These are phyloP conservation scores for Alviniconcha strummeri DNA, from an alignment of 2,888 invertebrate genomes.

Conservation along the genomic window DNA sequence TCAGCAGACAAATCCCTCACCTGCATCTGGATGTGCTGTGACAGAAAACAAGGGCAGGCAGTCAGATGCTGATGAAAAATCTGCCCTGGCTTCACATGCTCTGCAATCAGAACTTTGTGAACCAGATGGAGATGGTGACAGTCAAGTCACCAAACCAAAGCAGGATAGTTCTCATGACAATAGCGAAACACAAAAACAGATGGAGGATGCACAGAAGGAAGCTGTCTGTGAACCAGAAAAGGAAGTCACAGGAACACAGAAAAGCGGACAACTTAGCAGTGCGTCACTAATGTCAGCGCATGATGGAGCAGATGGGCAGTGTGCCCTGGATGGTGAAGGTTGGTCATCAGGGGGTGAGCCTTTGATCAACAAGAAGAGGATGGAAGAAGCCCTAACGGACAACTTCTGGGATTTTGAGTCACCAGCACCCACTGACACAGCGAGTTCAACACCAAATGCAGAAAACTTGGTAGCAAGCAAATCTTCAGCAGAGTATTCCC, in stretches of 20 bases:
- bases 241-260: background rate
- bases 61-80: background rate
- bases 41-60: background rate
- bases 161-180: background rate
- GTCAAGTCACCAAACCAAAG: too few species aligned
- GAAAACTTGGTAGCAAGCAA: too few species aligned
- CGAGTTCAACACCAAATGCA: too few species aligned
- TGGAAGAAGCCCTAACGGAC: constrained; percentile 13
- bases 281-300: background rate
- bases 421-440: background rate
- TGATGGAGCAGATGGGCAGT: background rate
- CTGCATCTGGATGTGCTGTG: background rate
- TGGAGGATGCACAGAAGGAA: background rate
- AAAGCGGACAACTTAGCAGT: too few species aligned
- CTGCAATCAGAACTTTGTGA: too few species aligned
- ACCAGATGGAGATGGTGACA: too few species aligned
- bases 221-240: background rate
- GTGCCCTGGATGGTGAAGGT: background rate
- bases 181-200: background rate
- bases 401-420: constrained; percentile 25
- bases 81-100: background rate
- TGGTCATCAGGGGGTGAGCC: background rate
- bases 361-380: background rate
- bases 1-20: too few species aligned
- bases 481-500: too few species aligned